Evolutionary conservation across 2,113 vertebrate genomes (phyloP).

Genomic region (Scomber japonicus): DNA sequence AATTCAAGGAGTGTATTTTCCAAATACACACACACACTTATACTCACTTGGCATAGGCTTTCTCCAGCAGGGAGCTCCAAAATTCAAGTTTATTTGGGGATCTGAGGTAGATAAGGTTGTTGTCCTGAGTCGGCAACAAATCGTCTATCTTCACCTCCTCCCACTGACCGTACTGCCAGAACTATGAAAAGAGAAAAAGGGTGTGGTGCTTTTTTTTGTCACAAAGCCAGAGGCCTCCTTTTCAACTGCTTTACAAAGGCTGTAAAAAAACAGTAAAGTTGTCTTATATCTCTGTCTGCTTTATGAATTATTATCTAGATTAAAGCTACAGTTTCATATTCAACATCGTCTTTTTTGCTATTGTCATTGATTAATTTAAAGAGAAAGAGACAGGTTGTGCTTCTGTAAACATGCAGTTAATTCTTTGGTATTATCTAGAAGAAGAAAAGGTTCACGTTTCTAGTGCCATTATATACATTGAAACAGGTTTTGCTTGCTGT

Average conservation of each 20-base stretch:
- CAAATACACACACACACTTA: neutral
- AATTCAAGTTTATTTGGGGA: constrained; percentile 78
- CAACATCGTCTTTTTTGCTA: too few species aligned
- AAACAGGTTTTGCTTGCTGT: neutral
- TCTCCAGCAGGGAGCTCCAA: constrained; percentile 86
- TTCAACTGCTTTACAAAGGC: neutral
- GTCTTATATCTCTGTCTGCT: neutral
- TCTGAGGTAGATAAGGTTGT: constrained; percentile 76
- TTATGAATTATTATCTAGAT: too few species aligned
- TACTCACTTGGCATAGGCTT: constrained; percentile 87
- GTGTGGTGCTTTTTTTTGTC: too few species aligned
- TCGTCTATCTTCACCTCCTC: constrained; percentile 82
- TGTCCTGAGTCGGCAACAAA: constrained; percentile 73
- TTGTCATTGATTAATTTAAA: too few species aligned
- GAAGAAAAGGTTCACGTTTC: too few species aligned
- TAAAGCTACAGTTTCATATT: neutral
- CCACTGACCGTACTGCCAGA: constrained; percentile 87
- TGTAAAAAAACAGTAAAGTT: too few species aligned
- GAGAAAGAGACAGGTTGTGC: too few species aligned
- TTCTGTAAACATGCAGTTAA: too few species aligned
- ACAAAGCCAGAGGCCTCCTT: too few species aligned
- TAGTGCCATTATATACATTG: neutral
- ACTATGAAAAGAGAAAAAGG: constrained; percentile 59
- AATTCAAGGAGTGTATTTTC: neutral
- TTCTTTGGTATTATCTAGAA: too few species aligned